Evolutionary conservation across 1,140 invertebrate species (phyloP), one percentile per base, ranked within the genome.

Genomic region (Drosophila cardini): DNA sequence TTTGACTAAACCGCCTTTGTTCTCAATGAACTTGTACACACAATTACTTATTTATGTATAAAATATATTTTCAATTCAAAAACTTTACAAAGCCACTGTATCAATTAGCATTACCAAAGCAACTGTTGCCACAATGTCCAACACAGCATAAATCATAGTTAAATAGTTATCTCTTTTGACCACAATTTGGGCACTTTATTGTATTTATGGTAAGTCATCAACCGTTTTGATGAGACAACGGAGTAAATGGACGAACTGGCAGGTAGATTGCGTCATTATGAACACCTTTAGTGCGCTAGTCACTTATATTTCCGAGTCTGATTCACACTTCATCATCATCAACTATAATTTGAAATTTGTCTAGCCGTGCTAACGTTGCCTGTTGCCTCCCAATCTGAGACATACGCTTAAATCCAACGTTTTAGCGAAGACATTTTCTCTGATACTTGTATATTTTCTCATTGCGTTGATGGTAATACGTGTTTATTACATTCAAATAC

Each of bases 271-370:
- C 30, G 34, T 65, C 62, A 43, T 43, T 61, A 16, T 52, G 18
- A 26, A 68, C n/a, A 64, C 42, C 15, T 50, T 42, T 40, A 32
- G 55, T 4, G 32, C 42, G 26, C 9, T 40, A 21, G 32, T 34
- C 34, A 45, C 36, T 53, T 18, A 15, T 65, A 21, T 32, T 15
- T 9, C 13, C 4, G 26, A 57, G 21, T 21, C 18, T 18, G 11
- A 48, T 53, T 40, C 62, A 62, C 18, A 46, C 60, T 42, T 15
- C 67, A 21, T 70, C 64, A 26, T 26, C 64, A 75, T 64, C 80
- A 71, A 38, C 38, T 74, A 74, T 57, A 78, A 80, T 64, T 85
- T 80, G 61, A 57, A 72, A 63, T 84, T 79, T 74, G 50, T 61
- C 57, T 45, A 43, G 53, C 40, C 63, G 53, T 3, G 36, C 36